Conservation (phyloP, 2,113 vertebrate genomes). For the Aptenodytes patagonicus region DNA sequence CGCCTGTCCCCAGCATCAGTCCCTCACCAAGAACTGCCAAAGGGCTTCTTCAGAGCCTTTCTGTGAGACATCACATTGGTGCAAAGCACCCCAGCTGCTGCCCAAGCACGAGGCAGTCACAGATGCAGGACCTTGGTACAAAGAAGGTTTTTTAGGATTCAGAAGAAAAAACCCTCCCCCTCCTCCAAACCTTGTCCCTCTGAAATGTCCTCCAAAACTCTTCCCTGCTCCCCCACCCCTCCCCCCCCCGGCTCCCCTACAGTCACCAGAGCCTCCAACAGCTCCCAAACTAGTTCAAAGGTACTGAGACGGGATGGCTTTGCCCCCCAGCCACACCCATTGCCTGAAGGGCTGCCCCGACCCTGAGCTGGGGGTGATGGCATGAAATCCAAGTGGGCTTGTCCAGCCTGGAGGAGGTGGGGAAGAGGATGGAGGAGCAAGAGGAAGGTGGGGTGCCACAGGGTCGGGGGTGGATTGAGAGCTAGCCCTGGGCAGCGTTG, state of each 20-base stretch:
- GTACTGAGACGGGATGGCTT: background rate
- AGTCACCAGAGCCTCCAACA: background rate
- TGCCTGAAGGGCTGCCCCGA: background rate
- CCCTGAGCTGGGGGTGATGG: accelerated
- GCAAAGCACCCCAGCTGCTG: background rate
- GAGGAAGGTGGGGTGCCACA: background rate
- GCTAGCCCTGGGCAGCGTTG: background rate
- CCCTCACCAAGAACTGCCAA: background rate
- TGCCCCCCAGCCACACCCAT: background rate
- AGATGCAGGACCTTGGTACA: background rate
- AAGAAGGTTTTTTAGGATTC: background rate
- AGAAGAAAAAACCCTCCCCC: background rate
- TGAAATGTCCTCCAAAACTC: background rate
- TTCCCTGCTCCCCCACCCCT: background rate
- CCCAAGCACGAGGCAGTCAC: background rate
- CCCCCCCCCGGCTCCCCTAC: background rate
- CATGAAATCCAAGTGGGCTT: background rate
- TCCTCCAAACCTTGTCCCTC: background rate
- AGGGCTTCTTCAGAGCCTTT: background rate
- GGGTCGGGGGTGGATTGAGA: background rate
- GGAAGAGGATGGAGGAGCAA: background rate
- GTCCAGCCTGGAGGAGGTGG: background rate
- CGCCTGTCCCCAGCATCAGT: background rate
- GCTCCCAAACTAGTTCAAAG: background rate
- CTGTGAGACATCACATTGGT: background rate